Evolutionary conservation across 1,140 invertebrate genomes (phyloP), one percentile per base, ranked within the genome.

Genomic region (Rhizoglyphus robini): DNA sequence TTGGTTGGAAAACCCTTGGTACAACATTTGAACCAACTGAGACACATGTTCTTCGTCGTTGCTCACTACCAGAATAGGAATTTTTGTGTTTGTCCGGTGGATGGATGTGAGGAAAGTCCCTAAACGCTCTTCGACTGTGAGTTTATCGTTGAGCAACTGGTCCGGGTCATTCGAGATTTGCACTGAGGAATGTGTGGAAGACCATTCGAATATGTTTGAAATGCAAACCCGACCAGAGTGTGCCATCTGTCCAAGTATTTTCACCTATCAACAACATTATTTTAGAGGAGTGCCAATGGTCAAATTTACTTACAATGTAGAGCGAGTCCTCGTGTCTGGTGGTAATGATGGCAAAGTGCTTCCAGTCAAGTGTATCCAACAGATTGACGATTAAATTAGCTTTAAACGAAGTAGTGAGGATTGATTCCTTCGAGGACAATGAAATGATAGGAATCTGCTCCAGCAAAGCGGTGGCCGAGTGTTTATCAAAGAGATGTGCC

Each of bases 311-410:
- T 63, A 63, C 61, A 38, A 63, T 38, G 32, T 46, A 63, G 2
- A 63, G 32, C 32, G 61, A 63, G 20, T 38, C 34, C 27, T 63
- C 61, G 27, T 63, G 8, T 60, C n/a, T 11, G 15, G 61, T n/a
- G 32, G 34, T 63, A 31, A 63, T 63, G 15, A 63, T 63, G 2
- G 61, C 48, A 63, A 63, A 46, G 25, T 47, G 34, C 20, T 38
- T 63, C 61, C 61, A 63, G 15, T 63, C 47, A n/a, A 63, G 41
- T n/a, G 18, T 47, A 49, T 63, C 41, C 15, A 63, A 29, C 11
- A 63, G 34, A 23, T 63, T 63, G 34, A 47, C 32, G 2, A 63
- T 47, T 31, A 63, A 46, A 31, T 46, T 63, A 8, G 61, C 61
- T 60, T 27, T 61, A 27, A 60, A 60, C 27, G 61, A 46, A n/a